These are phyloP conservation scores for Microtus richardsoni DNA, from an alignment of 2,113 vertebrate genomes.

Conservation along the genomic window DNA sequence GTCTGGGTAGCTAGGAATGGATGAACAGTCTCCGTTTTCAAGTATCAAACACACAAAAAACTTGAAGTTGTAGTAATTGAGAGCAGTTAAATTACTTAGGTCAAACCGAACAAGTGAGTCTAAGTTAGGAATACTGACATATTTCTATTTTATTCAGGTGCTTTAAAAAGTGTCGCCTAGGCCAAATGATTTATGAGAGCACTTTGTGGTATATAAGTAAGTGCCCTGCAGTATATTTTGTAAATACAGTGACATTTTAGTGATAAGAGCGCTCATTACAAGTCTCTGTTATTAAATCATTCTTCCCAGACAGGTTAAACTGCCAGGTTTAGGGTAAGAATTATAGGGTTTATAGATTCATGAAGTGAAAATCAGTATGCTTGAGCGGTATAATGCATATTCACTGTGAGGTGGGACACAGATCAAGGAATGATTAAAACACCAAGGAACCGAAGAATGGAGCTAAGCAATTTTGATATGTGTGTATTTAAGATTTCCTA, in stretches of 20 bases:
- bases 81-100: slow-evolving; percentile 19
- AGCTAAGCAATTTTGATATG: neutral
- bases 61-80: slow-evolving; percentile 22
- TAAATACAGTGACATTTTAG: slow-evolving; percentile 81
- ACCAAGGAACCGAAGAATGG: slow-evolving; percentile 9
- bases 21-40: too few species aligned
- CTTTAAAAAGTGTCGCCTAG: slow-evolving; percentile 49
- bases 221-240: slow-evolving; percentile 80
- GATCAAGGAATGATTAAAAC: slow-evolving; percentile 59
- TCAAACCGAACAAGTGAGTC: slow-evolving; percentile 40
- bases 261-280: slow-evolving; percentile 77
- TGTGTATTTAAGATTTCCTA: neutral
- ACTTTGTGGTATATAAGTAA: slow-evolving; percentile 75
- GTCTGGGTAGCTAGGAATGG: too few species aligned
- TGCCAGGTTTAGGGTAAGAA: slow-evolving; percentile 78
- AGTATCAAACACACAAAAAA: neutral
- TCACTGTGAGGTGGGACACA: slow-evolving; percentile 47
- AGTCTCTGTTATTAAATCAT: slow-evolving; percentile 81
- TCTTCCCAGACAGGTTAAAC: slow-evolving; percentile 77
- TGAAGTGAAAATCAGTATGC: slow-evolving; percentile 80
- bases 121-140: slow-evolving; percentile 21
- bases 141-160: slow-evolving; percentile 60
- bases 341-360: slow-evolving; percentile 80
- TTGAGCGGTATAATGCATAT: slow-evolving; percentile 50
- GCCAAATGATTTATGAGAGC: slow-evolving; percentile 72